Conservation (phyloP, 2,113 vertebrate species). For the Merops nubicus region DNA sequence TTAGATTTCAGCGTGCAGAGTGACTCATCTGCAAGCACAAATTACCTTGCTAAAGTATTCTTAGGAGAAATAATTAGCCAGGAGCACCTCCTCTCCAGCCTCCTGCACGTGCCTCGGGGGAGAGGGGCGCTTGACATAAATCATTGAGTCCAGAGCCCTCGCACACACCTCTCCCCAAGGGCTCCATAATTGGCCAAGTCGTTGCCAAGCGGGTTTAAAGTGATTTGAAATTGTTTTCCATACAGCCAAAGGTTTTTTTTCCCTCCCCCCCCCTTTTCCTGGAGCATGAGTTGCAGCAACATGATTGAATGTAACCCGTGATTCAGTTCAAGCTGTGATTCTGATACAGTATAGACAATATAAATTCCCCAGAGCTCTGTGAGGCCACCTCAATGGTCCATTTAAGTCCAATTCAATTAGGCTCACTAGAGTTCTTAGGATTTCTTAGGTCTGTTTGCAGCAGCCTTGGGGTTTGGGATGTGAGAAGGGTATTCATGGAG, state of each 20-base stretch:
- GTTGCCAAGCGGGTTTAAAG: conserved; percentile 85
- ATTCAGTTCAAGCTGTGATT: conserved; percentile 86
- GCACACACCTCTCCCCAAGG: conserved; percentile 80
- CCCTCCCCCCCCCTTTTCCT: conserved; percentile 82
- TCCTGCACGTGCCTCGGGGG: conserved; percentile 73
- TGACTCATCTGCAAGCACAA: conserved; percentile 82
- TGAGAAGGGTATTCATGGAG: conserved; percentile 83
- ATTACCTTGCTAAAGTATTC: conserved; percentile 83
- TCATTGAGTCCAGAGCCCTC: conserved; percentile 82
- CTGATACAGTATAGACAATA: conserved; percentile 86
- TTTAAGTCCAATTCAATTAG: conserved; percentile 88
- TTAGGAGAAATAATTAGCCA: conserved; percentile 86
- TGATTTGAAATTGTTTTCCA: conserved; percentile 87
- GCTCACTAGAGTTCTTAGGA: conserved; percentile 84
- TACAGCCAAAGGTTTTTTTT: conserved; percentile 85
- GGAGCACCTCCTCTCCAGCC: conserved; percentile 76
- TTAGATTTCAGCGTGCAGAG: conserved; percentile 64
- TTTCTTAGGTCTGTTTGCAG: conserved; percentile 82
- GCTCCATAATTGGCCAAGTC: conserved; percentile 85
- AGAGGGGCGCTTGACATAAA: conserved; percentile 81
- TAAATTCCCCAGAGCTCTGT: conserved; percentile 80
- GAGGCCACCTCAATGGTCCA: conserved; percentile 84
- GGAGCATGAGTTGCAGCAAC: conserved; percentile 84
- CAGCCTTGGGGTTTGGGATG: conserved; percentile 84
- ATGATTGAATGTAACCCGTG: conserved; percentile 86